phyloP scores from a whole-genome alignment of 2,113 vertebrate species.

The Gallinago media region DNA sequence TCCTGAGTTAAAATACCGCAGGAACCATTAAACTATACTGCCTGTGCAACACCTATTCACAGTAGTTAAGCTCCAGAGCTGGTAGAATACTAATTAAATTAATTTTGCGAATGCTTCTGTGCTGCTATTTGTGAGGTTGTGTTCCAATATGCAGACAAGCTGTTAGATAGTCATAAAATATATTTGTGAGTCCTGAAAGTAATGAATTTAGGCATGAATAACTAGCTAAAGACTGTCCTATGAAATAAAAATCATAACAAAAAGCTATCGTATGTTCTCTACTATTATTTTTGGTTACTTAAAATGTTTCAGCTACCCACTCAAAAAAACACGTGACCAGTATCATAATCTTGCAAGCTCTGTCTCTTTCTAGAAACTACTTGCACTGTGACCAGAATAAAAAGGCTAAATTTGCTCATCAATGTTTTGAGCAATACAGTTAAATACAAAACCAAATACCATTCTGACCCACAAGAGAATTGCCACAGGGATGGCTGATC shows the following conservation, averaged over 20 bases:
- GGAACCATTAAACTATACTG: slow-evolving; percentile 39
- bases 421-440: background rate
- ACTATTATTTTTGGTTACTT: slow-evolving; percentile 69
- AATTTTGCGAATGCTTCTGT: slow-evolving; percentile 46
- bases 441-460: background rate
- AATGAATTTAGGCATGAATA: slow-evolving; percentile 56
- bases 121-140: slow-evolving; percentile 41
- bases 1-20: slow-evolving; percentile 1
- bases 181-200: slow-evolving; percentile 50
- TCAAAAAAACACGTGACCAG: slow-evolving; percentile 38
- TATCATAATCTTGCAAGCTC: slow-evolving; percentile 17
- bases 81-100: slow-evolving; percentile 60
- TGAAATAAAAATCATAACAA: slow-evolving; percentile 52
- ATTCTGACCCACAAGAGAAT: background rate
- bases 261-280: slow-evolving; percentile 55
- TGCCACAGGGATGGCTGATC: background rate
- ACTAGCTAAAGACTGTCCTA: slow-evolving; percentile 45
- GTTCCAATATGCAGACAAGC: slow-evolving; percentile 60
- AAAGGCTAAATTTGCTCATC: slow-evolving; percentile 4
- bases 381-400: slow-evolving; percentile 10
- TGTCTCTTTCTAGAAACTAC: slow-evolving; percentile 52
- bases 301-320: slow-evolving; percentile 61
- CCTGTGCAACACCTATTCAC: slow-evolving; percentile 54
- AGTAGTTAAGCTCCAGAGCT: slow-evolving; percentile 43
- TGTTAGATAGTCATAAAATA: slow-evolving; percentile 62